phyloP scores from a whole-genome alignment of 2,888 invertebrate genomes.

The Drosophila cracens region DNA sequence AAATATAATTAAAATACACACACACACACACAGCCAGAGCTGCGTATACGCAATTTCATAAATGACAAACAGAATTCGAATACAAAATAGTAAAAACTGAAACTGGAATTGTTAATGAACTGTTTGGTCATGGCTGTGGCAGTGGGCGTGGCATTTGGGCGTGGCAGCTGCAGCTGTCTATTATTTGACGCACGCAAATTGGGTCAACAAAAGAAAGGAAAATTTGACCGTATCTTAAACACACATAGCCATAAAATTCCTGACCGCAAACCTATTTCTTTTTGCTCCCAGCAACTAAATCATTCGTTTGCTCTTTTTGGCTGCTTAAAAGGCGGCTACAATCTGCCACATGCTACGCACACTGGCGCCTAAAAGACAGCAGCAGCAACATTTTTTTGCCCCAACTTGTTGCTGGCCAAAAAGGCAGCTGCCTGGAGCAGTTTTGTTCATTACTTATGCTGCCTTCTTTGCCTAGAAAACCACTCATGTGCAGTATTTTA shows the following conservation, averaged over 20 bases:
- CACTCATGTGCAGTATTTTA: slow-evolving; percentile 70
- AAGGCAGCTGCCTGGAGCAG: not conserved
- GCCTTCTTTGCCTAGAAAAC: slow-evolving; percentile 49
- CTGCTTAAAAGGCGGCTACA: slow-evolving; percentile 68
- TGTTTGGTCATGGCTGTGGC: slow-evolving; percentile 9
- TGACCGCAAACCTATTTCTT: not conserved
- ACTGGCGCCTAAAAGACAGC: slow-evolving; percentile 49
- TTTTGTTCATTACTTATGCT: slow-evolving; percentile 15
- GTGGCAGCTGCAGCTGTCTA: slow-evolving; percentile 18
- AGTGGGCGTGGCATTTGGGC: slow-evolving; percentile 11
- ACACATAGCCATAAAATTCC: slow-evolving; percentile 10
- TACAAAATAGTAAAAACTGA: slow-evolving; percentile 1
- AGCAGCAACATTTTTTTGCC: slow-evolving; percentile 6
- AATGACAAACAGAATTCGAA: slow-evolving; percentile 36
- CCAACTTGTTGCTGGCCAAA: slow-evolving; percentile 60
- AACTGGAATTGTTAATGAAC: slow-evolving; percentile 62
- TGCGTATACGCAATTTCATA: slow-evolving; percentile 10
- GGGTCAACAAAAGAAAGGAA: not conserved
- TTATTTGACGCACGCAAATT: slow-evolving; percentile 31
- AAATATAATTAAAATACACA: slow-evolving; percentile 53
- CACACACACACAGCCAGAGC: not conserved
- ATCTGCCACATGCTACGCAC: slow-evolving; percentile 47
- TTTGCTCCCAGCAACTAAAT: slow-evolving; percentile 48
- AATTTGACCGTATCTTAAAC: slow-evolving; percentile 8
- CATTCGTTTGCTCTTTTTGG: slow-evolving; percentile 37